Evolutionary conservation across 2,797 vertebrate species (phyloP).

Genomic region (Vespertilio murinus): DNA sequence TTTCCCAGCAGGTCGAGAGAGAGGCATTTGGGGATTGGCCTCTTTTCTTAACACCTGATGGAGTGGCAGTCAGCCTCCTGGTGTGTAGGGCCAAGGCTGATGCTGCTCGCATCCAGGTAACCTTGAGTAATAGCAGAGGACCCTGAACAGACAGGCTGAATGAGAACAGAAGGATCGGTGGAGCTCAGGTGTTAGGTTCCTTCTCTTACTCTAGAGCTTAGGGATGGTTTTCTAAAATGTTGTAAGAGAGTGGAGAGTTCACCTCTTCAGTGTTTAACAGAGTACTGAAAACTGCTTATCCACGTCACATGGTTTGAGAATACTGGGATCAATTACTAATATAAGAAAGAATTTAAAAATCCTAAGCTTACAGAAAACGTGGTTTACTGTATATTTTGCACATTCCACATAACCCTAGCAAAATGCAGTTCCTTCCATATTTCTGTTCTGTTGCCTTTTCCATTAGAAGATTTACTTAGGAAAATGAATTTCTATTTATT

Average conservation of each 20-base stretch:
- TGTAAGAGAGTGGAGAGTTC: neutral
- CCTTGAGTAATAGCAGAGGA: neutral
- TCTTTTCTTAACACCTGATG: neutral
- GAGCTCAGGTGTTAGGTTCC: neutral
- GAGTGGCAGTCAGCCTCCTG: neutral
- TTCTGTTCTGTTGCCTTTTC: conserved; percentile 57
- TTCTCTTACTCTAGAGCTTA: conserved; percentile 31
- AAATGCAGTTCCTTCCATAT: conserved; percentile 53
- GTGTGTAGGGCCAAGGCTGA: neutral
- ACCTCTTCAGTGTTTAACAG: conserved; percentile 19
- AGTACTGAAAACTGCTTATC: conserved; percentile 21
- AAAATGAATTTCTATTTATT: conserved; percentile 58
- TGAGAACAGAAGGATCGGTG: neutral
- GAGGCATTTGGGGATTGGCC: neutral
- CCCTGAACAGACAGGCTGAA: neutral
- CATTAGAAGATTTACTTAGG: conserved; percentile 54
- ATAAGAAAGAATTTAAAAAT: conserved; percentile 51
- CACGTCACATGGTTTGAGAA: conserved; percentile 43
- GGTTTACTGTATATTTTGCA: conserved; percentile 57
- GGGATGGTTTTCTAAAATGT: conserved; percentile 37
- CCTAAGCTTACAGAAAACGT: conserved; percentile 53
- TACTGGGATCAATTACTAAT: conserved; percentile 41
- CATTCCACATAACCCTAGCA: conserved; percentile 57
- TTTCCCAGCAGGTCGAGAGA: neutral
- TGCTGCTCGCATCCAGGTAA: neutral